Evolutionary conservation across 2,113 vertebrate species (phyloP).

Genomic region (Ciconia stormi): DNA sequence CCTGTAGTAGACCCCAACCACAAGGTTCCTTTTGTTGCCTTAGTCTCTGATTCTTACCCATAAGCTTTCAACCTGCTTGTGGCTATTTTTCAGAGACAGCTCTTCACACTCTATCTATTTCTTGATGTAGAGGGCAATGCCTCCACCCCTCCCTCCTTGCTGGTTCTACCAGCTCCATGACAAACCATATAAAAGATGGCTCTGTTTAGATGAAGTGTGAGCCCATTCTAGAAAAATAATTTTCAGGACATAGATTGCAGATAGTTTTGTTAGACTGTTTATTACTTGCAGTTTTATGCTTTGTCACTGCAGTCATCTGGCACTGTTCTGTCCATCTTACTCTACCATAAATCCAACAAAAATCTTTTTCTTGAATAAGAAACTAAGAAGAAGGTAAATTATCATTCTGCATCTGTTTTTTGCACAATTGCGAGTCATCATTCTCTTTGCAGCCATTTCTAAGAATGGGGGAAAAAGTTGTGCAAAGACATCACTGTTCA

Average conservation of each 20-base stretch:
- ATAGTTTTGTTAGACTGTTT: not conserved
- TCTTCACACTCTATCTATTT: no score
- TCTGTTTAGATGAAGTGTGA: not conserved
- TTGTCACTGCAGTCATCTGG: not conserved
- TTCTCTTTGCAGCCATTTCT: not conserved
- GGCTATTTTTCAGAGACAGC: no score
- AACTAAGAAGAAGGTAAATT: not conserved
- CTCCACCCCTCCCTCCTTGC: no score
- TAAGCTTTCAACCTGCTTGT: no score
- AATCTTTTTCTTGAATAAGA: not conserved
- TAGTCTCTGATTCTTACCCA: no score
- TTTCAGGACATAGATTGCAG: not conserved
- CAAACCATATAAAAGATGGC: not conserved
- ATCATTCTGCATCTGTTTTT: not conserved
- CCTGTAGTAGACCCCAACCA: no score
- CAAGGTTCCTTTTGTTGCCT: no score
- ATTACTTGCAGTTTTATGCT: not conserved
- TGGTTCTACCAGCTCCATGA: not conserved
- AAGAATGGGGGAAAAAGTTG: accelerated
- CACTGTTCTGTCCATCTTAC: not conserved
- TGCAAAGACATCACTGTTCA: not conserved
- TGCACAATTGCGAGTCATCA: not conserved
- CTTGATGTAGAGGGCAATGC: no score
- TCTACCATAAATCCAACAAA: not conserved
- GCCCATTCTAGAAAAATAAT: not conserved